A percentile compares a stretch with the other conserved stretches of the same genome.
These are phyloP conservation scores for Oriolus oriolus DNA, from an alignment of 2,113 vertebrate genomes.

Conservation along the genomic window DNA sequence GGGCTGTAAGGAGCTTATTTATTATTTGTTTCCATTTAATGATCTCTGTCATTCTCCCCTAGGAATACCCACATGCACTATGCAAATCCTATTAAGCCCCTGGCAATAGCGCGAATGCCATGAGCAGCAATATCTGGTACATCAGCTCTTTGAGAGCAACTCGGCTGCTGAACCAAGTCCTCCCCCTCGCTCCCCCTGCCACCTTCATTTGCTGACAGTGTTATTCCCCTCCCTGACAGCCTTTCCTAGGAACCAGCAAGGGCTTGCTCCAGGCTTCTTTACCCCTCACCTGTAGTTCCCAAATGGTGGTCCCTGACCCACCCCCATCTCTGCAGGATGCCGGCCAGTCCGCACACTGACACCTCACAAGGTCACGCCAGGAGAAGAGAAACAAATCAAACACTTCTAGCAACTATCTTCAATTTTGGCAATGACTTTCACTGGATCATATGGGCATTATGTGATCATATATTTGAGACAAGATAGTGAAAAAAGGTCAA, in stretches of 20 bases:
- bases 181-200: not conserved
- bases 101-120: slow-evolving; percentile 14
- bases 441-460: not conserved
- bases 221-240: not conserved
- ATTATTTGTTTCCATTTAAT: slow-evolving; percentile 70
- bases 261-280: not conserved
- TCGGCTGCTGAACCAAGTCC: not conserved
- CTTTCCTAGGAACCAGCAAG: not conserved
- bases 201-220: not conserved
- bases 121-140: not conserved
- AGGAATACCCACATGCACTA: slow-evolving; percentile 12
- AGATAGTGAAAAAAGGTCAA: not conserved
- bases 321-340: not conserved
- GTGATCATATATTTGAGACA: not conserved
- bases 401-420: not conserved
- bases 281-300: not conserved
- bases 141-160: slow-evolving; percentile 1
- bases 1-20: slow-evolving; percentile 53
- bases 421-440: not conserved
- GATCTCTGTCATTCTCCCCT: slow-evolving; percentile 65
- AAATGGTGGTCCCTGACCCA: not conserved
- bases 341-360: fast-evolving
- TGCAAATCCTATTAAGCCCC: slow-evolving; percentile 51
- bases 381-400: not conserved
- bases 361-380: not conserved